Conservation (phyloP, 2,888 invertebrate genomes). For the Dicranocentrus wangi region DNA sequence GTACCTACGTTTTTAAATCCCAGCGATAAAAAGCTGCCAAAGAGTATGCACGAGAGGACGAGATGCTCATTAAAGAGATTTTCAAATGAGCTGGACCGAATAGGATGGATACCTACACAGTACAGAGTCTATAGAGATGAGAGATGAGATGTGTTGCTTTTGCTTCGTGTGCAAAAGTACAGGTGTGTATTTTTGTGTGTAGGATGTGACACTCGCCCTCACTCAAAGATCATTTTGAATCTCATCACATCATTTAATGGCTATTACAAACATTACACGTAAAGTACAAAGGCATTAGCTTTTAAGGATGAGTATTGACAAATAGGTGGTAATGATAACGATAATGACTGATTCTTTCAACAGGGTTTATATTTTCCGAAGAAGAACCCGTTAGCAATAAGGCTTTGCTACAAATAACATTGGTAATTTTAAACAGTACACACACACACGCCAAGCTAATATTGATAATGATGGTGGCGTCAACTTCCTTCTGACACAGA, state of each 20-base stretch:
- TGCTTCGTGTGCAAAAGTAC: too few species aligned
- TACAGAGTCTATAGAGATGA: too few species aligned
- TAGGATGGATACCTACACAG: neutral
- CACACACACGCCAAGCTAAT: too few species aligned
- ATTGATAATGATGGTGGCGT: too few species aligned
- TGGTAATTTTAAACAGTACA: too few species aligned
- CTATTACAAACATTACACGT: neutral
- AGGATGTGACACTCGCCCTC: neutral
- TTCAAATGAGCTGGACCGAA: slow-evolving; percentile 39
- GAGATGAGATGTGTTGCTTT: too few species aligned
- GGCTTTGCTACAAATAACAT: too few species aligned
- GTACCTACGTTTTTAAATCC: too few species aligned
- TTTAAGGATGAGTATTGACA: slow-evolving; percentile 10
- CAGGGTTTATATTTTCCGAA: neutral
- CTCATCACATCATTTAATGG: neutral
- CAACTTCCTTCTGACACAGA: too few species aligned
- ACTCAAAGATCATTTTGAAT: slow-evolving; percentile 1
- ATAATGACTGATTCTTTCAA: slow-evolving; percentile 11
- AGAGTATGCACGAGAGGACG: neutral
- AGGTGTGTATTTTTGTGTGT: slow-evolving; percentile 1
- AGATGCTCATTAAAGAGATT: slow-evolving; percentile 17
- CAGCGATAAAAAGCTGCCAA: too few species aligned
- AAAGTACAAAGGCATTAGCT: neutral
- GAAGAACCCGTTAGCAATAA: neutral
- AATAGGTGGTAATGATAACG: slow-evolving; percentile 14